Evolutionary conservation across 2,113 vertebrate genomes (phyloP).

Genomic region (Anoplopoma fimbria): DNA sequence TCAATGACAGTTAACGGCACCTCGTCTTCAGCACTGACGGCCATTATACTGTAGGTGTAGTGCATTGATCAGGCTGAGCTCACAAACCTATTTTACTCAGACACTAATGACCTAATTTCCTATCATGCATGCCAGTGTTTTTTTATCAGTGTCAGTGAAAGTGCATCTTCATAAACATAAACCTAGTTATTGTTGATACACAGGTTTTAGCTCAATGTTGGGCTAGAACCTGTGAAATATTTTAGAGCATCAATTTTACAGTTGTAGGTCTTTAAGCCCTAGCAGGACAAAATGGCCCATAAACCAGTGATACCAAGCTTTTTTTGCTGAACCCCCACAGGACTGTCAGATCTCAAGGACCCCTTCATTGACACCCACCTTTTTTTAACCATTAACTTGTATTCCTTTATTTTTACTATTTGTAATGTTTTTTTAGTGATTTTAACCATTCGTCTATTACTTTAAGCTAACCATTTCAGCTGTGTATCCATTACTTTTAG

Average conservation of each 20-base stretch:
- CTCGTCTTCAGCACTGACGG: not conserved
- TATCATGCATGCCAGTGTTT: not conserved
- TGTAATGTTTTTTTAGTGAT: no score
- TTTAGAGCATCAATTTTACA: not conserved
- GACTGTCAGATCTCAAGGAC: no score
- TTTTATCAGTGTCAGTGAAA: not conserved
- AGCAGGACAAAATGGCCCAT: no score
- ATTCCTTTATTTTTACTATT: no score
- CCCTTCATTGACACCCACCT: no score
- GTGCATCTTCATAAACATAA: not conserved
- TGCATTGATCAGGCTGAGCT: not conserved
- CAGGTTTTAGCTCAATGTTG: not conserved
- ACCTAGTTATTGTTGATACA: not conserved
- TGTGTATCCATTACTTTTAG: no score
- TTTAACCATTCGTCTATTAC: no score
- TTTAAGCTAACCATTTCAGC: no score
- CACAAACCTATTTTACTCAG: not conserved
- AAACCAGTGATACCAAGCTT: no score
- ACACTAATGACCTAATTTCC: not conserved
- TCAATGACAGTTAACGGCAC: constrained; percentile 10
- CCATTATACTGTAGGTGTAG: not conserved
- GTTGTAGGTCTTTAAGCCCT: not conserved
- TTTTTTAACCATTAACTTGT: no score
- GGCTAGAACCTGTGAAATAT: no score
- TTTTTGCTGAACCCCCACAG: no score